Conservation (phyloP, 2,888 invertebrate species). For the Electrophaes corylata region DNA sequence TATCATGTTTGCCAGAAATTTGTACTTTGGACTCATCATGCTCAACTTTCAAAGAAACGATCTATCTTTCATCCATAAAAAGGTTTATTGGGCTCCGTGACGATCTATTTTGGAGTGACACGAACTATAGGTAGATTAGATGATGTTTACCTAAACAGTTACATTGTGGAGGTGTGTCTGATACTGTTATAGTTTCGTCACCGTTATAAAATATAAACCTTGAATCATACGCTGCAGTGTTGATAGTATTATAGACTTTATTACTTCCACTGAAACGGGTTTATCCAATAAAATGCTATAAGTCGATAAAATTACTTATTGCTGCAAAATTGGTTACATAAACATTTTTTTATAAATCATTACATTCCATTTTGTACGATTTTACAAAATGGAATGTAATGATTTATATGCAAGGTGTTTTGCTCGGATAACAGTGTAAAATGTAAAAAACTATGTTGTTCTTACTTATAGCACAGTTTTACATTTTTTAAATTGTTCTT, state of each 20-base stretch:
- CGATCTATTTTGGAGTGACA: neutral
- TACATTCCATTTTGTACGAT: too few species aligned
- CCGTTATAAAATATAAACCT: conserved; percentile 9
- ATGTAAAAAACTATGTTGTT: neutral
- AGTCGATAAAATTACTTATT: neutral
- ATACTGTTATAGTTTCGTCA: conserved; percentile 14
- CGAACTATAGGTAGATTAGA: neutral
- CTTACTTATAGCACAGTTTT: neutral
- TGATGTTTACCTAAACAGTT: conserved; percentile 1
- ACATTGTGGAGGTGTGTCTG: conserved; percentile 36
- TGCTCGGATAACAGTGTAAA: neutral
- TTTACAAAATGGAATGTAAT: neutral
- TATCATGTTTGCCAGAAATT: conserved; percentile 21
- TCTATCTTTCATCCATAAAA: neutral
- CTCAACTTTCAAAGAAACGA: conserved; percentile 11
- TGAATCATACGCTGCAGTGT: conserved; percentile 4
- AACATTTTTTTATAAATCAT: too few species aligned
- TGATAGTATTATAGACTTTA: neutral
- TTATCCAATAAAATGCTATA: neutral
- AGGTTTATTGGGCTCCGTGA: conserved; percentile 3
- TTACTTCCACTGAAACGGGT: neutral
- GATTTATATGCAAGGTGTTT: neutral
- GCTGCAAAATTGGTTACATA: neutral
- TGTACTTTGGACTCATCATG: conserved; percentile 31
- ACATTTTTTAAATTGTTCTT: neutral